Percentiles rank a stretch among this genome's conserved stretches.
phyloP scores from a whole-genome alignment of 2,888 invertebrate genomes.

The Escarpia spicata region DNA sequence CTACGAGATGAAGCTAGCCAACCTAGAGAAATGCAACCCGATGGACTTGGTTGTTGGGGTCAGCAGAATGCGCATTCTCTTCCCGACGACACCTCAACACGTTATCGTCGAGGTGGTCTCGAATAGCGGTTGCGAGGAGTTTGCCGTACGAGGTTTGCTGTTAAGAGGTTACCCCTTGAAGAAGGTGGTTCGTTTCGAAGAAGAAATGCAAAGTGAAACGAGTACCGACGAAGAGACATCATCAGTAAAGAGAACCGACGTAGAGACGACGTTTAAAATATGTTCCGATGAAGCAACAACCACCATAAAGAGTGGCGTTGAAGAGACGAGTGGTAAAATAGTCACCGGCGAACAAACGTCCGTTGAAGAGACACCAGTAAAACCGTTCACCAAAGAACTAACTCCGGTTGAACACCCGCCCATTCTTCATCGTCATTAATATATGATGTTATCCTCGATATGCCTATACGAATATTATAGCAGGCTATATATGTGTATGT shows the following conservation, averaged over 20 bases:
- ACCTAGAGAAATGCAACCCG: not conserved
- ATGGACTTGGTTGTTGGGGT: not conserved
- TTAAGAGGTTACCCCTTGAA: not conserved
- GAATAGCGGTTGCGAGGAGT: constrained; percentile 3
- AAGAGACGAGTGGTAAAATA: not conserved
- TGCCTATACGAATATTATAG: not conserved
- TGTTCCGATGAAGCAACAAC: not conserved
- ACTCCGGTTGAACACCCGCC: not conserved
- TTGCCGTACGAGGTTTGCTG: not conserved
- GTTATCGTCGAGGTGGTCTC: not conserved
- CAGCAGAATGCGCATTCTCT: not conserved
- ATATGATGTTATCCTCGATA: not conserved
- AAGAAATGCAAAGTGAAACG: not conserved
- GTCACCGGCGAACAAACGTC: not conserved
- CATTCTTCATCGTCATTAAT: not conserved
- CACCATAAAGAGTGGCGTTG: not conserved
- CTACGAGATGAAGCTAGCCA: not conserved
- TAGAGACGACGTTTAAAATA: no score
- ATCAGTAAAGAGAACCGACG: no score
- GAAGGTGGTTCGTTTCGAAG: not conserved
- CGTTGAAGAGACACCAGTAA: not conserved
- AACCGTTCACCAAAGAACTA: not conserved
- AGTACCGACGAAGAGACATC: not conserved
- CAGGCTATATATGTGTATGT: no score
- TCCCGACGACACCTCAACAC: not conserved